phyloP scores from a whole-genome alignment of 2,113 vertebrate genomes.

The Neogobius melanostomus region DNA sequence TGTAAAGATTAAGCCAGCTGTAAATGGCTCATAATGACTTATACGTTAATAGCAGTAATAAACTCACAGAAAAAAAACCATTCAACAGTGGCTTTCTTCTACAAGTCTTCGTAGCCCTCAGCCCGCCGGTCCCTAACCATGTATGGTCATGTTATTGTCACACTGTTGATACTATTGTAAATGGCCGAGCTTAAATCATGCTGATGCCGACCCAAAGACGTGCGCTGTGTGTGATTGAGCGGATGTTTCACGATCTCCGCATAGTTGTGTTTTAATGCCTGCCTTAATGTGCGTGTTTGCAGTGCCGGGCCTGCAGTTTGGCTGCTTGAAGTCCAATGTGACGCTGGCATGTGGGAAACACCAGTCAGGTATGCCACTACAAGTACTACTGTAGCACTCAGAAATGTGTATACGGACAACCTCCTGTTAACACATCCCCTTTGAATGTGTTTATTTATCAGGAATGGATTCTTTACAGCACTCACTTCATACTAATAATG shows the following conservation, averaged over 20 bases:
- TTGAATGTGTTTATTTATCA: not conserved
- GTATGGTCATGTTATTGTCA: conserved; percentile 64
- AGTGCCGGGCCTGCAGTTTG: conserved; percentile 60
- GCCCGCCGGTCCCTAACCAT: conserved; percentile 48
- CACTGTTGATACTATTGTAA: conserved; percentile 34
- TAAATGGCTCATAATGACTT: conserved; percentile 19
- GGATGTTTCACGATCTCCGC: conserved; percentile 13
- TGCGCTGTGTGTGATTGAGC: conserved; percentile 22
- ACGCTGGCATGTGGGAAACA: conserved; percentile 64
- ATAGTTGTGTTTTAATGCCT: conserved; percentile 21
- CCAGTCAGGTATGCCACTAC: conserved; percentile 49
- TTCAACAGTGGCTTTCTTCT: conserved; percentile 22
- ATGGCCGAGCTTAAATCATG: conserved; percentile 37
- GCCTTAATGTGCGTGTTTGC: conserved; percentile 49
- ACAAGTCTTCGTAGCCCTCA: conserved; percentile 1
- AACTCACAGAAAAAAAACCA: conserved; percentile 19
- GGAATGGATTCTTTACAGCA: too few relatives aligned
- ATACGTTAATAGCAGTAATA: conserved; percentile 29
- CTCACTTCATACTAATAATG: too few relatives aligned
- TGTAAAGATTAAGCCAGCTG: not conserved
- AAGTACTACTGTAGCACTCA: not conserved
- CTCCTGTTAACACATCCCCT: not conserved
- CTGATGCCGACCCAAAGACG: conserved; percentile 32
- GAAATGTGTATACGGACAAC: not conserved
- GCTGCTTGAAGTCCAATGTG: conserved; percentile 62